These are phyloP conservation scores for Parnassius glacialis DNA, from an alignment of 2,888 invertebrate genomes.

Conservation along the genomic window DNA sequence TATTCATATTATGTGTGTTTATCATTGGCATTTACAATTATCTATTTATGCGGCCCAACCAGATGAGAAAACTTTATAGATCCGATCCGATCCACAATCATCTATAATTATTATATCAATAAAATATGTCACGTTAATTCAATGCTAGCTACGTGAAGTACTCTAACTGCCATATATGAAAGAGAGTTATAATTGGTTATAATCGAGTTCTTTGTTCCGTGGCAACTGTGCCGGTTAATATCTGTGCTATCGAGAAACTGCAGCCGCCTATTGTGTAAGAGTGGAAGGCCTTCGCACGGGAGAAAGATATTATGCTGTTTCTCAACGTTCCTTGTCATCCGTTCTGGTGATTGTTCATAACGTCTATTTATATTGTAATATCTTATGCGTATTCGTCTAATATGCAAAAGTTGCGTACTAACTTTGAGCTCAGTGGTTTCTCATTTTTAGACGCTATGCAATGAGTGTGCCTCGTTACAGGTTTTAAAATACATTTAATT, in stretches of 20 bases:
- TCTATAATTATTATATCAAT: too few species aligned
- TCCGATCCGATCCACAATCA: too few species aligned
- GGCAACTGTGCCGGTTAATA: slow-evolving; percentile 32
- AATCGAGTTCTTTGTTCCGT: slow-evolving; percentile 31
- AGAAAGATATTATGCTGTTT: slow-evolving; percentile 70
- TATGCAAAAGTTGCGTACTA: slow-evolving; percentile 25
- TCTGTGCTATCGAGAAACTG: slow-evolving; percentile 45
- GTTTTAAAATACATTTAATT: too few species aligned
- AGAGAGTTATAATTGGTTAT: slow-evolving; percentile 16
- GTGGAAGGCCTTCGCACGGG: slow-evolving; percentile 68
- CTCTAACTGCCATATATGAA: slow-evolving; percentile 12
- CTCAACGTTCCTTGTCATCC: slow-evolving; percentile 66
- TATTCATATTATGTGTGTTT: too few species aligned
- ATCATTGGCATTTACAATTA: too few species aligned
- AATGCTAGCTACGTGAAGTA: neutral
- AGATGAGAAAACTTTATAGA: too few species aligned
- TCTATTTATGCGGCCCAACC: too few species aligned
- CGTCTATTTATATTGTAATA: slow-evolving; percentile 52
- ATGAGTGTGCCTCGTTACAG: neutral
- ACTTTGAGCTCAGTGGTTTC: slow-evolving; percentile 30
- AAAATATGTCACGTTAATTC: neutral
- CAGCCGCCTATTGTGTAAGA: slow-evolving; percentile 62
- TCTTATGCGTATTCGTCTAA: slow-evolving; percentile 39
- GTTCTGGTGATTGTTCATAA: slow-evolving; percentile 55
- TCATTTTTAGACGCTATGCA: slow-evolving; percentile 9